Percentiles rank a stretch among this genome's conserved stretches.
Conservation (phyloP, 2,113 vertebrate species). For the Spea multiplicata region DNA sequence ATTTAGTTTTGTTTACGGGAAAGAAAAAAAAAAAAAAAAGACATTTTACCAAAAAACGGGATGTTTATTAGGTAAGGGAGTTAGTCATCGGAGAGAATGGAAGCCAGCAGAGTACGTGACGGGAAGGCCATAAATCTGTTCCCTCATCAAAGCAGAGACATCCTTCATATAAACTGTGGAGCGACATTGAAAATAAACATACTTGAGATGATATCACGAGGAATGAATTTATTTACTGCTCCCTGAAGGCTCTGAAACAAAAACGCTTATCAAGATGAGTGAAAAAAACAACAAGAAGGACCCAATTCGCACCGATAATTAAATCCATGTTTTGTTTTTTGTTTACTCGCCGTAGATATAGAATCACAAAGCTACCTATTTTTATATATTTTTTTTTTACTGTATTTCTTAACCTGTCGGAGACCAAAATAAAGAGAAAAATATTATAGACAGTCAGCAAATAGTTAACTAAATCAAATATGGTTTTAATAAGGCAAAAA, state of each 20-base stretch:
- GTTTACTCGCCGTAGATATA: no score
- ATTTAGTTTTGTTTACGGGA: neutral
- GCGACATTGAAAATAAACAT: constrained; percentile 16
- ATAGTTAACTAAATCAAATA: no score
- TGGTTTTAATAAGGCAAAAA: no score
- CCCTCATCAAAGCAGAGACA: constrained; percentile 9
- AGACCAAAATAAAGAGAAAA: no score
- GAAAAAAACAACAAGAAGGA: neutral
- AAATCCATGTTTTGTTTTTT: constrained; percentile 5
- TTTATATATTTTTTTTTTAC: no score
- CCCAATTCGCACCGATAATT: neutral
- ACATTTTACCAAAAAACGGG: neutral
- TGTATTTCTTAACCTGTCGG: no score
- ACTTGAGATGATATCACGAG: constrained; percentile 12
- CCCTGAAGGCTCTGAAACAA: neutral
- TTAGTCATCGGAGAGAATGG: neutral
- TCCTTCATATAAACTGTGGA: neutral
- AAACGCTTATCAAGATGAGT: neutral
- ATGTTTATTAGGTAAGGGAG: constrained; percentile 19
- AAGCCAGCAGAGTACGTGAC: neutral
- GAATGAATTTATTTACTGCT: constrained; percentile 22
- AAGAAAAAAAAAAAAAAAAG: neutral
- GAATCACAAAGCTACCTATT: no score
- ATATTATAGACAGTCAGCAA: no score
- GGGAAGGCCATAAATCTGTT: neutral